Conservation (phyloP, 2,888 invertebrate genomes). For the Tholera decimalis region DNA sequence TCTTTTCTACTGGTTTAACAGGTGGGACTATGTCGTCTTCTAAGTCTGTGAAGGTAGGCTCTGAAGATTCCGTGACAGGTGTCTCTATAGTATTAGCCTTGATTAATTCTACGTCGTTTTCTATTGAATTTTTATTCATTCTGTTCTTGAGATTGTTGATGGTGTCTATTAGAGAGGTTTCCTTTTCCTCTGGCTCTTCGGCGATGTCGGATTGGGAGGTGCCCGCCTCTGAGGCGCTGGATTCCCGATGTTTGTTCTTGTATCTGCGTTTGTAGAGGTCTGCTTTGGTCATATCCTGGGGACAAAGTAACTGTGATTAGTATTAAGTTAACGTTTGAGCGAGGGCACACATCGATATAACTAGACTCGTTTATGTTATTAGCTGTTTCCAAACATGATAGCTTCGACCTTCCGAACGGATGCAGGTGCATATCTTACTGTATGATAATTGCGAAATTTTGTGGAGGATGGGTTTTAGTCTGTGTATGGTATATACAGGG, state of each 20-base stretch:
- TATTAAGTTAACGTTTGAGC: background rate
- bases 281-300: conserved; percentile 89
- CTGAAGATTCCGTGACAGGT: conserved; percentile 73
- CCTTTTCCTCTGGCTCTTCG: conserved; percentile 70
- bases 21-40: conserved; percentile 81
- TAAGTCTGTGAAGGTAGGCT: conserved; percentile 75
- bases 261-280: conserved; percentile 87
- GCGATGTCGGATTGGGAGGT: conserved; percentile 69
- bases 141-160: conserved; percentile 81
- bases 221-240: conserved; percentile 75
- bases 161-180: conserved; percentile 76
- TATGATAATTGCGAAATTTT: too few relatives aligned
- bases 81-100: conserved; percentile 83
- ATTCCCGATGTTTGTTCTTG: conserved; percentile 83
- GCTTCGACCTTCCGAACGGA: too few relatives aligned
- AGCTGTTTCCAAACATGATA: too few relatives aligned
- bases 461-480: too few relatives aligned
- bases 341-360: too few relatives aligned
- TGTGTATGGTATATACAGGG: too few relatives aligned
- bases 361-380: too few relatives aligned
- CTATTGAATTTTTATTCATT: conserved; percentile 84
- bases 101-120: conserved; percentile 85
- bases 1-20: conserved; percentile 86
- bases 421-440: too few relatives aligned
- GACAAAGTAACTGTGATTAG: conserved; percentile 8